A percentile compares a stretch with the other conserved stretches of the same genome.
Conservation (phyloP, 2,113 vertebrate species). For the Microcebus lehilahytsara region DNA sequence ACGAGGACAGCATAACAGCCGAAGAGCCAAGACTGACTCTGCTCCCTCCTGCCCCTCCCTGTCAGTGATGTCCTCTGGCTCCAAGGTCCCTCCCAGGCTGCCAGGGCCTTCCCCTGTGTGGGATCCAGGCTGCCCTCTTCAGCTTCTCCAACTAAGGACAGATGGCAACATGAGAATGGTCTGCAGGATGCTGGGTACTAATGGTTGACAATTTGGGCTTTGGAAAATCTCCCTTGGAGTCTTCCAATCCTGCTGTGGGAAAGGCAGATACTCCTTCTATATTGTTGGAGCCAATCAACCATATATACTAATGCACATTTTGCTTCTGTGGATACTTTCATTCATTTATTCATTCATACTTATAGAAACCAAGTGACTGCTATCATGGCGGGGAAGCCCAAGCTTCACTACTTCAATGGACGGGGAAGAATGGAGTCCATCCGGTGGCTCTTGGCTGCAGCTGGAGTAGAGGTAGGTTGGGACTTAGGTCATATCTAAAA, state of each 20-base stretch:
- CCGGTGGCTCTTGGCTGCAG: constrained; percentile 87
- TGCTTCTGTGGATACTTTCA: not conserved
- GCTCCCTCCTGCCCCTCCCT: not conserved
- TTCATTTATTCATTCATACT: not conserved
- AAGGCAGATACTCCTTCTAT: not conserved
- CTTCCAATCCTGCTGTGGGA: not conserved
- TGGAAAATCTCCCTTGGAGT: not conserved
- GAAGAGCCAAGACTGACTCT: not conserved
- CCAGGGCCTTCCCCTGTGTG: not conserved
- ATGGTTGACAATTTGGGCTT: not conserved
- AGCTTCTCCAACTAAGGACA: too few species aligned
- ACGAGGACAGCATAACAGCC: not conserved
- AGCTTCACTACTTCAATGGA: constrained; percentile 86
- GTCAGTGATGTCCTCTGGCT: not conserved
- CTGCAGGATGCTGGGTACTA: accelerated
- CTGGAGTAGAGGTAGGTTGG: constrained; percentile 83
- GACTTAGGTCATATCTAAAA: not conserved
- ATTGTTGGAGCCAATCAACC: not conserved
- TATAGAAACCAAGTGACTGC: not conserved
- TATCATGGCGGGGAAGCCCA: constrained; percentile 84
- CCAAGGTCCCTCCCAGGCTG: too few species aligned
- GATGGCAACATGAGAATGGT: not conserved
- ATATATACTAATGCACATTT: not conserved
- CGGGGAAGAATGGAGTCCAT: constrained; percentile 90
- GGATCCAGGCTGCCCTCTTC: too few species aligned